phyloP scores from a whole-genome alignment of 1,140 invertebrate genomes.

The Triops longicaudatus region DNA sequence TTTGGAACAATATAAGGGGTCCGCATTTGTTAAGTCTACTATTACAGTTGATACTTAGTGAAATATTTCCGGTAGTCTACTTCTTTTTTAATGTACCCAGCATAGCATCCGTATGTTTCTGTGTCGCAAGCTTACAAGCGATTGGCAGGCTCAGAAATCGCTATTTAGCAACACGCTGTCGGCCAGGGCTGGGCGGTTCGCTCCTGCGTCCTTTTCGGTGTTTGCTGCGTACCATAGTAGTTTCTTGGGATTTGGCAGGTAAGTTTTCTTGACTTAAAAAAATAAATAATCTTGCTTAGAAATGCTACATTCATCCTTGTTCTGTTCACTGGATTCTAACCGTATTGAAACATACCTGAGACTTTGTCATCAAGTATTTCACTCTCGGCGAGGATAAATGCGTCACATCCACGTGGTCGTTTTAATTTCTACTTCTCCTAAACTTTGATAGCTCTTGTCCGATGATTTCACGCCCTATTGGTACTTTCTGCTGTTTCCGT shows the following conservation, averaged over 20 bases:
- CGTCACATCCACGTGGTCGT: constrained; percentile 2
- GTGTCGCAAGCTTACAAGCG: neutral
- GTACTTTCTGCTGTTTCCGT: too few species aligned
- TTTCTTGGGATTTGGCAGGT: constrained; percentile 14
- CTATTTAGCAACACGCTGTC: neutral
- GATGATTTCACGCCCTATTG: neutral
- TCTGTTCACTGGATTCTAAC: neutral
- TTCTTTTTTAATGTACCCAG: neutral
- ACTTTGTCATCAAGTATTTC: neutral
- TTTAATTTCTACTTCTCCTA: neutral
- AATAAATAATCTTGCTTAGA: too few species aligned
- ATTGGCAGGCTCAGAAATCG: neutral
- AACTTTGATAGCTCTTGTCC: neutral
- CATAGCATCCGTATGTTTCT: neutral
- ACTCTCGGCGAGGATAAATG: neutral
- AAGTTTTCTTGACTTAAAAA: neutral
- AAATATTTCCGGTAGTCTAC: neutral
- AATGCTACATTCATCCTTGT: too few species aligned
- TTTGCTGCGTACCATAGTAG: neutral
- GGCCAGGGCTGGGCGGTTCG: neutral
- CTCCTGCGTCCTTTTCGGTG: neutral
- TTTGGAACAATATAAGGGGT: too few species aligned
- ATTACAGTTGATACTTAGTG: neutral
- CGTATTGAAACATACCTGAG: neutral
- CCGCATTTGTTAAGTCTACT: too few species aligned